Percentiles rank a stretch among this genome's conserved stretches.
phyloP scores from a whole-genome alignment of 2,888 invertebrate genomes.

The Stenolophus ochropezus region DNA sequence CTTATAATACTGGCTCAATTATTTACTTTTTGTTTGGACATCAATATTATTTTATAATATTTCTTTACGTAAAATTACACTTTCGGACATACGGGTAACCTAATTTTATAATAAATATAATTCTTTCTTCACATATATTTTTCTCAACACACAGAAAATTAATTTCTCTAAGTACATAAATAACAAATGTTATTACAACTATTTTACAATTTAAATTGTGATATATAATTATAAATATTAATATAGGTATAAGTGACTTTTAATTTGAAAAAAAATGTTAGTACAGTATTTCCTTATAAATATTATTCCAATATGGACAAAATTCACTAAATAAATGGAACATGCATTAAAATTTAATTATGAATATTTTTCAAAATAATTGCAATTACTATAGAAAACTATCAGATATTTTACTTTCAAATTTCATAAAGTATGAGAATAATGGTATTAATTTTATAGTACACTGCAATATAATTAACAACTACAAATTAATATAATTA shows the following conservation, averaged over 20 bases:
- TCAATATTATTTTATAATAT: conserved; percentile 22
- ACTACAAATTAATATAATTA: conserved; percentile 33
- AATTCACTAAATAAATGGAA: too few relatives aligned
- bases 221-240: too few relatives aligned
- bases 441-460: conserved; percentile 41
- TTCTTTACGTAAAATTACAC: not conserved
- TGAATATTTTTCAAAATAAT: not conserved
- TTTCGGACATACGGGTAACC: not conserved
- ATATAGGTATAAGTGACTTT: too few relatives aligned
- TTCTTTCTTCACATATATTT: too few relatives aligned
- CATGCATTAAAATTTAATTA: not conserved
- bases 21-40: conserved; percentile 13
- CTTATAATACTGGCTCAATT: conserved; percentile 37
- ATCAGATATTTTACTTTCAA: conserved; percentile 3
- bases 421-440: conserved; percentile 36
- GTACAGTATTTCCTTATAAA: too few relatives aligned
- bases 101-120: not conserved
- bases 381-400: conserved; percentile 12
- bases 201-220: too few relatives aligned
- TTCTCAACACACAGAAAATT: too few relatives aligned
- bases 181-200: too few relatives aligned
- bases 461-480: conserved; percentile 21
- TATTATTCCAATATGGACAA: too few relatives aligned
- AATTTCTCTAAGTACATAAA: too few relatives aligned
- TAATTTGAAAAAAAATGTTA: too few relatives aligned